Base-by-base conservation (phyloP, 2,113 vertebrate genomes). In the Chionodraco myersi region DNA sequence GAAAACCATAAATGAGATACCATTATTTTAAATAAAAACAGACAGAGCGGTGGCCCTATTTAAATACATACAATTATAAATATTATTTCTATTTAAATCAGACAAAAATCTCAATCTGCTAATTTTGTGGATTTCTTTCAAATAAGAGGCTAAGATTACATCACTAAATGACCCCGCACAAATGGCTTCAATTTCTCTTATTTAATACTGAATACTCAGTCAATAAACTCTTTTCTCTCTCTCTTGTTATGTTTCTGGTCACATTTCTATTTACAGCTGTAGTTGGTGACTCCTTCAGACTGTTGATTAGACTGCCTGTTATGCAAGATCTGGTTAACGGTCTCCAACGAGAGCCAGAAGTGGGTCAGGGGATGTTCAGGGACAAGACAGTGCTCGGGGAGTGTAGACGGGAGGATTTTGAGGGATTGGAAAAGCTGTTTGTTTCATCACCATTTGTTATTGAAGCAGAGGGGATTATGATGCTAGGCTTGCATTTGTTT, bases 331-430 rank as follows among this genome's bases (percentile, higher is more conserved):
- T 51, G 53, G 51, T 62, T 72, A 86, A 82, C 57, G 16, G 49
- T 77, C 83, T 85, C 58, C 58, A 67, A 45, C 15, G 2, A 72
- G 66, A 64, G 77, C 72, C 74, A 71, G 72, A 91, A 93, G 61
- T 89, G 77, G 91, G 87, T 90, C 89, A 88, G 79, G 65, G 71
- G 80, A 75, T 77, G 83, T 92, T 89, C 72, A 58, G 80, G 85
- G 82, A 87, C 78, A 84, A 75, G 75, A 57, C 53, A 15, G 75
- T 67, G 77, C 66, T 63, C 3, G 3, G n/a, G n/a, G 78, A 80
- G 64, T 0, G 53, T 69, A 67, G 64, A 65, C 16, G 56, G 45
- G 44, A 62, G 78, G 81, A 79, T 89, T 90, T 71, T 44, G 67
- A 75, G 68, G 82, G 90, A 89, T 88, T 84, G 80, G 61, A 82